phyloP scores from a whole-genome alignment of 2,113 vertebrate genomes.

The Hypomesus transpacificus region DNA sequence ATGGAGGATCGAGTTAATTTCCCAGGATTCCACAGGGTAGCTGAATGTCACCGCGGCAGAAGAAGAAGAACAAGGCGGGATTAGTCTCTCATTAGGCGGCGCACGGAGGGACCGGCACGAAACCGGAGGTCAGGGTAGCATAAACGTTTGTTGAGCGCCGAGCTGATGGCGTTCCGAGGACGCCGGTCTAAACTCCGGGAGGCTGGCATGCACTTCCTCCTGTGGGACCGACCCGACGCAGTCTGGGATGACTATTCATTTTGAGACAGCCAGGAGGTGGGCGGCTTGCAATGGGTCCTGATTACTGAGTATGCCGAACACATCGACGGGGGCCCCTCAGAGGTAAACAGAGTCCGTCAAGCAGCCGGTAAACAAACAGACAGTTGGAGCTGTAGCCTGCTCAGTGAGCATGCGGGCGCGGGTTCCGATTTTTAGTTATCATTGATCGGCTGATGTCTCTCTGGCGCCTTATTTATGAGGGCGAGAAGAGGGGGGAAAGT shows the following conservation, averaged over 20 bases:
- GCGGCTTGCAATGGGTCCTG: not conserved
- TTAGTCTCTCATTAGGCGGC: conserved; percentile 51
- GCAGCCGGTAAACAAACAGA: conserved; percentile 15
- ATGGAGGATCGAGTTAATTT: conserved; percentile 42
- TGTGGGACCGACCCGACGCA: not conserved
- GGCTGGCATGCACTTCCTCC: not conserved
- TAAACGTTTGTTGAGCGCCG: not conserved
- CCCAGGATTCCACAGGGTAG: conserved; percentile 41
- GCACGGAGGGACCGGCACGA: conserved; percentile 34
- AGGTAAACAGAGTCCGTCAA: not conserved
- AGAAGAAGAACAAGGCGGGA: conserved; percentile 37
- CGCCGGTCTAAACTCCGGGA: not conserved
- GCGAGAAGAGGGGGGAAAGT: not conserved
- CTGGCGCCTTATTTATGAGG: conserved; percentile 6
- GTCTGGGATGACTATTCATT: not conserved
- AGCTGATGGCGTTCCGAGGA: not conserved
- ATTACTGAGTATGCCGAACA: not conserved
- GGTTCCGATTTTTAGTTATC: conserved; percentile 16
- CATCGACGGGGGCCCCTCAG: not conserved
- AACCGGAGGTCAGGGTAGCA: conserved; percentile 41
- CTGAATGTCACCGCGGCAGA: conserved; percentile 50
- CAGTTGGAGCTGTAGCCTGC: not conserved
- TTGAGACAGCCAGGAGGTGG: not conserved
- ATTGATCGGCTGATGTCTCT: conserved; percentile 10
- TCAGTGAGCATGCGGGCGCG: not conserved